phyloP scores from a whole-genome alignment of 1,140 invertebrate species.

The Drosophila miranda region DNA sequence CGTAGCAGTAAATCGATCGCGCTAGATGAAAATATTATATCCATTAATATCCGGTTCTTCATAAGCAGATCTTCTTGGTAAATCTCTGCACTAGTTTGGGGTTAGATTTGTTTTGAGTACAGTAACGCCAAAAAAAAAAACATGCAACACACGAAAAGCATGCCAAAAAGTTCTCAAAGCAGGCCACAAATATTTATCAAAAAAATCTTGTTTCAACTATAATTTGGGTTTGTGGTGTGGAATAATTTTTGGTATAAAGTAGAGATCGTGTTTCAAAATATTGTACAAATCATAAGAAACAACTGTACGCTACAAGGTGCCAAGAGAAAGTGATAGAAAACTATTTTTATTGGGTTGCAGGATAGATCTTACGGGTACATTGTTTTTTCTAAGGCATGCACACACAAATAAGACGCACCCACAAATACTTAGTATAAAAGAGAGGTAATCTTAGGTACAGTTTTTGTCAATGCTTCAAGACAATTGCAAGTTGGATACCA shows the following conservation, averaged over 20 bases:
- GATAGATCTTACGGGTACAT: constrained; percentile 5
- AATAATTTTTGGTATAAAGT: not conserved
- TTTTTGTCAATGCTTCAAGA: constrained; percentile 4
- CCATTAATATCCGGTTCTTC: constrained; percentile 23
- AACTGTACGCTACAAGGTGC: not conserved
- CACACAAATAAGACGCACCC: constrained; percentile 39
- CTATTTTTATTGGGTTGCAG: not conserved
- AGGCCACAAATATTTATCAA: constrained; percentile 19
- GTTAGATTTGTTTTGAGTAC: constrained; percentile 27
- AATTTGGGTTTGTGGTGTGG: constrained; percentile 2
- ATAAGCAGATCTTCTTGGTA: not conserved
- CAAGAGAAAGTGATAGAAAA: too few species aligned
- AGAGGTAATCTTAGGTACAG: constrained; percentile 5
- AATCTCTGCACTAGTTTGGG: constrained; percentile 24
- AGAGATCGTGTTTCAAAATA: not conserved
- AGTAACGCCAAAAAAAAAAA: constrained; percentile 27
- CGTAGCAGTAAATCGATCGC: constrained; percentile 94
- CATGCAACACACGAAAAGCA: constrained; percentile 13
- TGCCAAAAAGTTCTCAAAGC: constrained; percentile 24
- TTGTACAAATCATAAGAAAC: constrained; percentile 3
- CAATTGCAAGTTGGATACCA: not conserved
- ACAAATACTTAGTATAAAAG: constrained; percentile 21
- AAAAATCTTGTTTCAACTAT: constrained; percentile 1
- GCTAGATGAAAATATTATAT: constrained; percentile 83
- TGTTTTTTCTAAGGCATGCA: constrained; percentile 33